Evolutionary conservation across 2,888 invertebrate genomes (phyloP).

Genomic region (Lasioglossum morio): DNA sequence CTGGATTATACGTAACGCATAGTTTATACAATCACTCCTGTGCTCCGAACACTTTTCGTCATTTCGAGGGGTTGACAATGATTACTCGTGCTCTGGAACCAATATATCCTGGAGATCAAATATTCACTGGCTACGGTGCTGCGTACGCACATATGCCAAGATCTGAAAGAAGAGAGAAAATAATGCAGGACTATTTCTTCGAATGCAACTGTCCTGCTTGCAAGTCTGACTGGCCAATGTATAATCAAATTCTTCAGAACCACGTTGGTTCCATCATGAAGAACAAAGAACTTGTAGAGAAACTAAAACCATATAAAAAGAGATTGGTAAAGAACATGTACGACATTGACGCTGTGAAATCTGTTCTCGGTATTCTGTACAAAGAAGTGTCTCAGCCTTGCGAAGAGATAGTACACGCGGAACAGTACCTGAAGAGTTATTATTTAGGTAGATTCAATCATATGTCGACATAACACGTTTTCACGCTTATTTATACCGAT

Average conservation of each 20-base stretch:
- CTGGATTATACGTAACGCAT: conserved; percentile 80
- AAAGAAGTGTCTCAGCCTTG: conserved; percentile 79
- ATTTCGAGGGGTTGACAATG: conserved; percentile 82
- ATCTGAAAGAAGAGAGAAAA: conserved; percentile 76
- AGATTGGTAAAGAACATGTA: conserved; percentile 79
- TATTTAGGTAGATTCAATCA: conserved; percentile 82
- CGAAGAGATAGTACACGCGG: conserved; percentile 82
- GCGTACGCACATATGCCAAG: conserved; percentile 79
- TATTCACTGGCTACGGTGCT: conserved; percentile 82
- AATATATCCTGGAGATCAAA: conserved; percentile 80
- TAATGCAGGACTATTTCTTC: conserved; percentile 81
- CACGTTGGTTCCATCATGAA: conserved; percentile 80
- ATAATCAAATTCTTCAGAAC: conserved; percentile 76
- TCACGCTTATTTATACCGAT: conserved; percentile 16
- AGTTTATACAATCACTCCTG: conserved; percentile 83
- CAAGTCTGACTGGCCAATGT: conserved; percentile 79
- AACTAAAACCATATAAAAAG: conserved; percentile 78
- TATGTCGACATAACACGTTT: conserved; percentile 17
- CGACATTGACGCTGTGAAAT: conserved; percentile 81
- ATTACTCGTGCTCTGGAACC: conserved; percentile 80
- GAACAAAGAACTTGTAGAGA: conserved; percentile 77
- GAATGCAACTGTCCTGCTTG: conserved; percentile 81
- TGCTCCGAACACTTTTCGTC: conserved; percentile 81
- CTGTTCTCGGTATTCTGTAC: conserved; percentile 76
- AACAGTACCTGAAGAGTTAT: conserved; percentile 82